Conservation (phyloP, 2,888 invertebrate genomes). For the Latrodectus elegans region DNA sequence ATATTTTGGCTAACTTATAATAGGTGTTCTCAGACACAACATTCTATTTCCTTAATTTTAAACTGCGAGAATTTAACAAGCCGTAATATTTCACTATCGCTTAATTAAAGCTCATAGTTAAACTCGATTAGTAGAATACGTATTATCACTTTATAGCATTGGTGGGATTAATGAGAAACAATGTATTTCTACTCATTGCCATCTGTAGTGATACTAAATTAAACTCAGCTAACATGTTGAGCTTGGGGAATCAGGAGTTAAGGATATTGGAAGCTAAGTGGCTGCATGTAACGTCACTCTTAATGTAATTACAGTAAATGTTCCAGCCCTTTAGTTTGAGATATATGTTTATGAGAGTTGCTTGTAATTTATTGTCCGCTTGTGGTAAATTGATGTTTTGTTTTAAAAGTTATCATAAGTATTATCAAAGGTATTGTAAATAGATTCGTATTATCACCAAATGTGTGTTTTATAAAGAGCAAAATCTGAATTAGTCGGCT, state of each 20-base stretch:
- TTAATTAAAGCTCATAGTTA: slow-evolving; percentile 51
- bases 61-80: slow-evolving; percentile 18
- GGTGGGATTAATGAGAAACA: slow-evolving; percentile 47
- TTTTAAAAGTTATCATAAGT: too few species aligned
- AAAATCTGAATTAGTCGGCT: too few species aligned
- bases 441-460: too few species aligned
- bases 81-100: slow-evolving; percentile 47
- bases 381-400: too few species aligned
- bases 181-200: slow-evolving; percentile 29
- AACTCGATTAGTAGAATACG: slow-evolving; percentile 48
- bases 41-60: slow-evolving; percentile 4
- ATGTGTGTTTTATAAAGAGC: too few species aligned
- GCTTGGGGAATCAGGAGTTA: slow-evolving; percentile 51
- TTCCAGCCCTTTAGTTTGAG: slow-evolving; percentile 4
- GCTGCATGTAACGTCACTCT: slow-evolving; percentile 41
- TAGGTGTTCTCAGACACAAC: too few species aligned
- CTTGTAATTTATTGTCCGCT: too few species aligned
- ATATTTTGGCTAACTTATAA: too few species aligned
- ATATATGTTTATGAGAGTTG: too few species aligned
- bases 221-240: slow-evolving; percentile 52
- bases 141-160: slow-evolving; percentile 38
- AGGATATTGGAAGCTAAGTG: slow-evolving; percentile 48
- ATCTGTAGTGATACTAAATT: slow-evolving; percentile 52
- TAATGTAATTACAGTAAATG: slow-evolving; percentile 60
- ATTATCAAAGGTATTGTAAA: too few species aligned